Conservation (phyloP, 2,888 invertebrate species). For the Gnatocerus cornutus region DNA sequence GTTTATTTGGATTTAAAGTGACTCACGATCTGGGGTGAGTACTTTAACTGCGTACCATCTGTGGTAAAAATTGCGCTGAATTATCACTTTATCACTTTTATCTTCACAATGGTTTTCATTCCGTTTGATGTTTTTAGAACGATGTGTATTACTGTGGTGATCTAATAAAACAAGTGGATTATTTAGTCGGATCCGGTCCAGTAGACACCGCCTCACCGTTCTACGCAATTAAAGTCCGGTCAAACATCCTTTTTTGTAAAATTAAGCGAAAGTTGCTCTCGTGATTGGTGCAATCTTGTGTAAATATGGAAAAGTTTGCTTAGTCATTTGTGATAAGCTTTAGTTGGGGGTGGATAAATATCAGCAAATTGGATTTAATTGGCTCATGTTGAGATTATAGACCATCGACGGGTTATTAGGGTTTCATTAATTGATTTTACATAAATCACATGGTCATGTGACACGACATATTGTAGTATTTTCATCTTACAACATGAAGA, state of each 20-base stretch:
- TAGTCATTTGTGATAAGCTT: constrained; percentile 1
- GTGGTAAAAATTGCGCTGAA: constrained; percentile 14
- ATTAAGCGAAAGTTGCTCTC: constrained; percentile 12
- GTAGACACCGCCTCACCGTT: constrained; percentile 38
- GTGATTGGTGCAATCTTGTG: constrained; percentile 14
- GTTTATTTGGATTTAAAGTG: background rate
- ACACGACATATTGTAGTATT: background rate
- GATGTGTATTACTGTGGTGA: constrained; percentile 43
- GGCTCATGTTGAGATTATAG: constrained; percentile 7
- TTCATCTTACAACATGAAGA: background rate
- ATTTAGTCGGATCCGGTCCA: constrained; percentile 46
- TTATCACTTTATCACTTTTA: constrained; percentile 31
- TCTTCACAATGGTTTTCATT: constrained; percentile 24
- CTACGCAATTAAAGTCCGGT: constrained; percentile 3
- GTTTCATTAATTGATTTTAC: constrained; percentile 13
- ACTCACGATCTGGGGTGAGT: constrained; percentile 14
- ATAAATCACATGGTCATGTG: constrained; percentile 10
- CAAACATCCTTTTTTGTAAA: constrained; percentile 27
- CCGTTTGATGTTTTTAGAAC: constrained; percentile 38
- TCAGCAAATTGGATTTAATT: background rate
- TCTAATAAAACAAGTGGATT: constrained; percentile 45
- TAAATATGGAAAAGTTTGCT: constrained; percentile 16
- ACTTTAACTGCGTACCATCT: background rate
- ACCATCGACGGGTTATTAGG: background rate
- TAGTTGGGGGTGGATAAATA: background rate